Conservation (phyloP, 2,797 vertebrate species). For the Bradypodion ventrale region DNA sequence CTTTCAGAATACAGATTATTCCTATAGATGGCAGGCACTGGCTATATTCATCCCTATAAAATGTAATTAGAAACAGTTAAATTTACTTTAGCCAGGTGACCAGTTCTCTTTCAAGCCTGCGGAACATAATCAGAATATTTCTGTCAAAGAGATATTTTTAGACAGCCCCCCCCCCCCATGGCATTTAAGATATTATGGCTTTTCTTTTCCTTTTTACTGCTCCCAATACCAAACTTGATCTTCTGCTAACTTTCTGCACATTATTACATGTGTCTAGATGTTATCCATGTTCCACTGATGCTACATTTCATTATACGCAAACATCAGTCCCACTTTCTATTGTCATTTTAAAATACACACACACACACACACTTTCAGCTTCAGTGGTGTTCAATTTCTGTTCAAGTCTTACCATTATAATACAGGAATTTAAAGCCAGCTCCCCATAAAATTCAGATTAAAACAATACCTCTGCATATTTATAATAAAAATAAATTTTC, state of each 20-base stretch:
- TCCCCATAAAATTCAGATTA: slow-evolving; percentile 72
- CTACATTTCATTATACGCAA: slow-evolving; percentile 72
- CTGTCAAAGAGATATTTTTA: slow-evolving; percentile 38
- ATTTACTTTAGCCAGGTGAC: background rate
- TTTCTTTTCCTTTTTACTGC: slow-evolving; percentile 12
- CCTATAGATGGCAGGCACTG: slow-evolving; percentile 5
- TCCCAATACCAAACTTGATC: slow-evolving; percentile 50
- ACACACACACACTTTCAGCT: slow-evolving; percentile 64
- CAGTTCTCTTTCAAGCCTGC: background rate
- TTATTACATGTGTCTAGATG: slow-evolving; percentile 56
- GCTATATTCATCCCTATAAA: background rate
- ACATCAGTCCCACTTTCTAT: slow-evolving; percentile 69
- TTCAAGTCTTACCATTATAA: slow-evolving; percentile 71
- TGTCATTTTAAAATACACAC: slow-evolving; percentile 51
- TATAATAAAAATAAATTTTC: slow-evolving; percentile 75
- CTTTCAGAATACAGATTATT: slow-evolving; percentile 2
- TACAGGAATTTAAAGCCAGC: slow-evolving; percentile 70
- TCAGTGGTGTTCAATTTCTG: slow-evolving; percentile 68
- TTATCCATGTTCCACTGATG: slow-evolving; percentile 69
- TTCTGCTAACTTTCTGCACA: slow-evolving; percentile 45
- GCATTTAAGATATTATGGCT: slow-evolving; percentile 20
- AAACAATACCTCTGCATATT: slow-evolving; percentile 70
- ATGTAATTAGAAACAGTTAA: background rate
- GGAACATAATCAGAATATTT: slow-evolving; percentile 50
- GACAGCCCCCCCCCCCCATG: slow-evolving; percentile 37